phyloP scores from a whole-genome alignment of 2,888 invertebrate species.

The Diogma glabrata region DNA sequence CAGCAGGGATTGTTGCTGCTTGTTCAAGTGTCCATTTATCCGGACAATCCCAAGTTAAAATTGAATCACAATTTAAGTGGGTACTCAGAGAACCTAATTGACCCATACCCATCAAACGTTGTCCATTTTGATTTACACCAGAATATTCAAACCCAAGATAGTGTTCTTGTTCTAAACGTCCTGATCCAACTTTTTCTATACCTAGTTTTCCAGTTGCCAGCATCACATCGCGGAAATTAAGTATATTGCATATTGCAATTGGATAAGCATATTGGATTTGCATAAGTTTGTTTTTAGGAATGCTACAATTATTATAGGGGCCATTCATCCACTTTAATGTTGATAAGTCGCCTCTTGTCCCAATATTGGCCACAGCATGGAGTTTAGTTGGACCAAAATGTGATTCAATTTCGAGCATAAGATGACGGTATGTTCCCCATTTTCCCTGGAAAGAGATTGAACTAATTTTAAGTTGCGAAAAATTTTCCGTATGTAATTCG shows the following conservation, averaged over 20 bases:
- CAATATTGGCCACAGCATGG: slow-evolving; percentile 67
- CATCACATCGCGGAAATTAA: slow-evolving; percentile 95
- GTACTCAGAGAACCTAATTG: slow-evolving; percentile 43
- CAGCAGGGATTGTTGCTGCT: slow-evolving; percentile 67
- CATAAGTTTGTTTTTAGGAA: no score
- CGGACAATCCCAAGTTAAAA: slow-evolving; percentile 51
- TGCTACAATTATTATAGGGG: no score
- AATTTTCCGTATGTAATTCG: no score
- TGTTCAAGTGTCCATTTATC: slow-evolving; percentile 60
- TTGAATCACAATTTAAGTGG: slow-evolving; percentile 36
- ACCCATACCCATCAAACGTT: slow-evolving; percentile 53
- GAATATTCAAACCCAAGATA: slow-evolving; percentile 58
- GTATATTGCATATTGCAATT: no score
- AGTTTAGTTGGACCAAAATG: slow-evolving; percentile 36
- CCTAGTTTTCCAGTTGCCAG: slow-evolving; percentile 81
- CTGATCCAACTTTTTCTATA: slow-evolving; percentile 63
- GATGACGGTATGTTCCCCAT: slow-evolving; percentile 73
- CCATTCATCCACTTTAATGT: slow-evolving; percentile 75
- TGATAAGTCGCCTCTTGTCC: slow-evolving; percentile 76
- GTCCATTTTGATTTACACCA: slow-evolving; percentile 45
- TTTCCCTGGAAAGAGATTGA: no score
- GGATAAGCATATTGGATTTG: no score
- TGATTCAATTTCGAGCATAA: slow-evolving; percentile 45
- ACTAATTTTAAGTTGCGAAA: no score
- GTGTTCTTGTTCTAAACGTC: slow-evolving; percentile 49